Evolutionary conservation across 2,113 vertebrate genomes (phyloP).

Genomic region (Catagonus wagneri): DNA sequence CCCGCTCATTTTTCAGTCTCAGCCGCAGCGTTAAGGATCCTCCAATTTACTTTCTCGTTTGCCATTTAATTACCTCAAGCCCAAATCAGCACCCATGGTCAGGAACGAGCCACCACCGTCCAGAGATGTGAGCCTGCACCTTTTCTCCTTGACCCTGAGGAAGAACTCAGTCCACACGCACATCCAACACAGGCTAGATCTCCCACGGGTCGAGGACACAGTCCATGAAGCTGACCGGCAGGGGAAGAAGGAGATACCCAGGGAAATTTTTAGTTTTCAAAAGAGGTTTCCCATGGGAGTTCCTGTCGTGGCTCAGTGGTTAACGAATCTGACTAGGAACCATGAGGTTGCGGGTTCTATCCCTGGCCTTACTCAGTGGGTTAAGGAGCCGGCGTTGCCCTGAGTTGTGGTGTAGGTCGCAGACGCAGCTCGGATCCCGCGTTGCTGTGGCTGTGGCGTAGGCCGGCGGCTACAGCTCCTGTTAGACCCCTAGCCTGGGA

Average conservation of each 20-base stretch:
- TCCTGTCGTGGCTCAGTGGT: too few species aligned
- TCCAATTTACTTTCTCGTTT: neutral
- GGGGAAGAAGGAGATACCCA: neutral
- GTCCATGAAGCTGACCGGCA: neutral
- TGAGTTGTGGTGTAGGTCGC: too few species aligned
- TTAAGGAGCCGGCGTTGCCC: too few species aligned
- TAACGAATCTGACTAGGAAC: too few species aligned
- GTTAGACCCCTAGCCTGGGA: too few species aligned
- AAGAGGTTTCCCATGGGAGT: neutral
- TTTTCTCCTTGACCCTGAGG: neutral
- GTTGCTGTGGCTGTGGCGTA: too few species aligned
- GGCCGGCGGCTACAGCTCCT: too few species aligned
- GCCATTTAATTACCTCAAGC: neutral
- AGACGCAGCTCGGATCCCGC: too few species aligned
- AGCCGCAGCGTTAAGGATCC: neutral
- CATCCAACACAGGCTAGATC: too few species aligned
- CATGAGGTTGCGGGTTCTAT: too few species aligned
- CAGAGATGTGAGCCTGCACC: neutral
- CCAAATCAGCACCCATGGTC: neutral
- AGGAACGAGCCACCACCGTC: neutral
- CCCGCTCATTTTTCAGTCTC: neutral
- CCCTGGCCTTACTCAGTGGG: too few species aligned
- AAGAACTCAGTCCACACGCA: neutral
- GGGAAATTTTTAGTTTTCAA: neutral
- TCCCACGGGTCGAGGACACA: neutral